These are phyloP conservation scores for Ciconia maguari DNA, from an alignment of 2,113 vertebrate species.

Conservation along the genomic window DNA sequence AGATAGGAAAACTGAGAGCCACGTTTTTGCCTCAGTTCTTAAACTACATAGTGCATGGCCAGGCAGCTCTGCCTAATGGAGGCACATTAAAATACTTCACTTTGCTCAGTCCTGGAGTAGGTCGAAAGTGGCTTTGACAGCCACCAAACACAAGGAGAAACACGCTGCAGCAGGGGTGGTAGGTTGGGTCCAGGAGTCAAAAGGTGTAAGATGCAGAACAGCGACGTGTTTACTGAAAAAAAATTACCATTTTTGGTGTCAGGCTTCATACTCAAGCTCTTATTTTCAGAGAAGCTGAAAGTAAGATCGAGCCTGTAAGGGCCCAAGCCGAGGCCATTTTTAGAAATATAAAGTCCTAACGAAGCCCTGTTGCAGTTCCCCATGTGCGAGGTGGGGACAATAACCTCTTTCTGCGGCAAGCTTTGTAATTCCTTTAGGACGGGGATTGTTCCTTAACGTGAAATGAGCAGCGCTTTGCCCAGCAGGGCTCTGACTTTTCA, in stretches of 20 bases:
- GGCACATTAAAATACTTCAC: not conserved
- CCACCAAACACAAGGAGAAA: not conserved
- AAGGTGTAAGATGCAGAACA: not conserved
- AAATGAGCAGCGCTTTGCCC: not conserved
- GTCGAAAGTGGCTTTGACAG: not conserved
- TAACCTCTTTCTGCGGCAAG: not conserved
- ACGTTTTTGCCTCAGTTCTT: not conserved
- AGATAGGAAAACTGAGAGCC: not conserved
- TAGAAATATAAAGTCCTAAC: not conserved
- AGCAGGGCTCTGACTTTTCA: constrained; percentile 3
- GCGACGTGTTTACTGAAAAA: not conserved
- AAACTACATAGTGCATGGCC: not conserved
- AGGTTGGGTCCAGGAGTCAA: not conserved
- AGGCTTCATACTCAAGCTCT: not conserved
- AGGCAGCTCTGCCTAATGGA: not conserved
- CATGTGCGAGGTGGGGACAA: not conserved
- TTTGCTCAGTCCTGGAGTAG: not conserved
- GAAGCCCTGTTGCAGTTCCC: not conserved
- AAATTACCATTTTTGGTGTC: not conserved
- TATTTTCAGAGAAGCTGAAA: not conserved
- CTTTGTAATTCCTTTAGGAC: not conserved
- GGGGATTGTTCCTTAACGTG: not conserved
- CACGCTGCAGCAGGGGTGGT: not conserved
- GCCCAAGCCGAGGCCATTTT: not conserved
- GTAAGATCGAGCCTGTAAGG: not conserved